Conservation (phyloP, 2,888 invertebrate species). For the Cantharis rustica region DNA sequence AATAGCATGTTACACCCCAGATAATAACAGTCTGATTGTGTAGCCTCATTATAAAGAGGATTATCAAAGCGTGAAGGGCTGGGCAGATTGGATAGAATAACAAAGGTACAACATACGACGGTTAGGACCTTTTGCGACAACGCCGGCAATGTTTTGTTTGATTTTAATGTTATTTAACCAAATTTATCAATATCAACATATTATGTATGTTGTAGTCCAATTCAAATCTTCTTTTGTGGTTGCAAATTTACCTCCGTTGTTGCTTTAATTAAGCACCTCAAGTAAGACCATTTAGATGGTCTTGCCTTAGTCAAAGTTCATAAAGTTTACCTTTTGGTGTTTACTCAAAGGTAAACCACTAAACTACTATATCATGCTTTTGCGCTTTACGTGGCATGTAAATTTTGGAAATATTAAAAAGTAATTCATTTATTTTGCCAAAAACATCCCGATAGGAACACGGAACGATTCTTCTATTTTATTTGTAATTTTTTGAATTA, state of each 20-base stretch:
- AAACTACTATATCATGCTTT: background rate
- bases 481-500: background rate
- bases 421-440: background rate
- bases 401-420: background rate
- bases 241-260: background rate
- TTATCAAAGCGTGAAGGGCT: slow-evolving; percentile 35
- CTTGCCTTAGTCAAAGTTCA: background rate
- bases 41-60: slow-evolving; percentile 36
- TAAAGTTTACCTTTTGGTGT: background rate
- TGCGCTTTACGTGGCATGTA: background rate
- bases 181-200: background rate
- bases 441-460: background rate
- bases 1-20: slow-evolving; percentile 46
- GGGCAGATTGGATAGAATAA: slow-evolving; percentile 26
- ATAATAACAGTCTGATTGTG: slow-evolving; percentile 50
- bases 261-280: background rate
- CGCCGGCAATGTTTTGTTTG: background rate
- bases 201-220: background rate
- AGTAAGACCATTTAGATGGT: background rate
- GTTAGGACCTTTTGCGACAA: slow-evolving; percentile 1
- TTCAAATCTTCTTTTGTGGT: background rate
- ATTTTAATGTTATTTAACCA: background rate
- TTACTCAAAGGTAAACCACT: background rate
- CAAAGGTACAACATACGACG: slow-evolving; percentile 8
- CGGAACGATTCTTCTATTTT: background rate